Evolutionary conservation across 2,113 vertebrate species (phyloP).

Genomic region (Tapirus terrestris): DNA sequence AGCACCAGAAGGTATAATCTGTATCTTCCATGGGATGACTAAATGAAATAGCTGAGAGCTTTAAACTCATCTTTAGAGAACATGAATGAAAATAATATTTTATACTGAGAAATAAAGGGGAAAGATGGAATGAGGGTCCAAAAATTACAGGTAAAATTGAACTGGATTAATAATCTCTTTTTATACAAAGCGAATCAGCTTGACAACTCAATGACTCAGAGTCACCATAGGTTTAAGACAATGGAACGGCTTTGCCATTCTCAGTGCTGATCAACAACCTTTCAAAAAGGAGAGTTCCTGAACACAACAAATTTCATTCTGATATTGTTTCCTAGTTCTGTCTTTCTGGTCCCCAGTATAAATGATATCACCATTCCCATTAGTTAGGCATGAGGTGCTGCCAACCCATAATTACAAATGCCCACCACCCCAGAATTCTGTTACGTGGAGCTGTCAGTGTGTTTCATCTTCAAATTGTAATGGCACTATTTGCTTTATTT

Average conservation of each 20-base stretch:
- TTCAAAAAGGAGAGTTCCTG: conserved; percentile 3
- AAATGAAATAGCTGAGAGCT: neutral
- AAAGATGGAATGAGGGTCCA: neutral
- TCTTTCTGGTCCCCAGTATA: neutral
- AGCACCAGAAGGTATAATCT: neutral
- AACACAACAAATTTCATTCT: conserved; percentile 16
- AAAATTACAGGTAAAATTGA: neutral
- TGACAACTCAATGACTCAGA: neutral
- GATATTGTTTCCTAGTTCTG: conserved; percentile 40
- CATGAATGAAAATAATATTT: conserved; percentile 53
- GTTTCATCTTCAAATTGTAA: conserved; percentile 71
- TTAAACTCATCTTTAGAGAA: conserved; percentile 52
- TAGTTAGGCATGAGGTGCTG: neutral
- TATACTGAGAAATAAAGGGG: conserved; percentile 11
- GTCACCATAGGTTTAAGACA: neutral
- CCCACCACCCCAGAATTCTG: neutral
- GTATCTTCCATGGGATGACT: neutral
- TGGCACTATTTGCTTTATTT: conserved; percentile 72
- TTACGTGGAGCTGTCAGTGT: conserved; percentile 32
- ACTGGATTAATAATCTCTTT: conserved; percentile 1
- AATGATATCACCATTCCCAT: conserved; percentile 40
- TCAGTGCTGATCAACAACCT: neutral
- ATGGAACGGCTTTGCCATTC: neutral
- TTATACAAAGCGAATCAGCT: neutral
- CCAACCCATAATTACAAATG: conserved; percentile 43